Evolutionary conservation across 2,888 invertebrate genomes (phyloP).

Genomic region (Cacoxenus indagator): DNA sequence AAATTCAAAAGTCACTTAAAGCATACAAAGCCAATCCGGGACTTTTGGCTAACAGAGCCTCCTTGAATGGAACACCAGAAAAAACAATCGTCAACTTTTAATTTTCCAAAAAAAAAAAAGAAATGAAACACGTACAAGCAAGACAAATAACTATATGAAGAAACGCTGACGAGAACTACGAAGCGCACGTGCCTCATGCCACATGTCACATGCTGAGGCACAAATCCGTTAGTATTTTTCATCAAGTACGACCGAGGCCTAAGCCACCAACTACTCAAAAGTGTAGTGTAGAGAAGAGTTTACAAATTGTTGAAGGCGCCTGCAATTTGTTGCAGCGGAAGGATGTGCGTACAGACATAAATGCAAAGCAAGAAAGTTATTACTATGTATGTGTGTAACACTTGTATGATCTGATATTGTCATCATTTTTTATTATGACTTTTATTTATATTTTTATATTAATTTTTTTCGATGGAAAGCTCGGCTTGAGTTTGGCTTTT

Average conservation of each 20-base stretch:
- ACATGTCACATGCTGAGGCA: background rate
- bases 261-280: background rate
- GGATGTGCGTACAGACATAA: background rate
- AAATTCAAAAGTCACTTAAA: too few species aligned
- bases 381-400: background rate
- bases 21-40: too few species aligned
- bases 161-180: too few species aligned
- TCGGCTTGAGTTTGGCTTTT: background rate
- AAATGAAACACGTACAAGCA: too few species aligned
- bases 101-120: too few species aligned
- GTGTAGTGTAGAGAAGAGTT: background rate
- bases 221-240: slow-evolving; percentile 8
- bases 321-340: slow-evolving; percentile 2
- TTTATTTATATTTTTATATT: background rate
- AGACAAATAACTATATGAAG: background rate
- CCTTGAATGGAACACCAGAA: too few species aligned
- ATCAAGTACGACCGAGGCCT: background rate
- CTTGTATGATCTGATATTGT: background rate
- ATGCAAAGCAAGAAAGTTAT: background rate
- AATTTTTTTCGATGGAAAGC: background rate
- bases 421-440: background rate
- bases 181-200: background rate
- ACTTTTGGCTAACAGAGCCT: too few species aligned
- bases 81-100: too few species aligned
- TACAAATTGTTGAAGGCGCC: background rate